Conservation (phyloP, 1,140 invertebrate species). For the Venustaconcha ellipsiformis region DNA sequence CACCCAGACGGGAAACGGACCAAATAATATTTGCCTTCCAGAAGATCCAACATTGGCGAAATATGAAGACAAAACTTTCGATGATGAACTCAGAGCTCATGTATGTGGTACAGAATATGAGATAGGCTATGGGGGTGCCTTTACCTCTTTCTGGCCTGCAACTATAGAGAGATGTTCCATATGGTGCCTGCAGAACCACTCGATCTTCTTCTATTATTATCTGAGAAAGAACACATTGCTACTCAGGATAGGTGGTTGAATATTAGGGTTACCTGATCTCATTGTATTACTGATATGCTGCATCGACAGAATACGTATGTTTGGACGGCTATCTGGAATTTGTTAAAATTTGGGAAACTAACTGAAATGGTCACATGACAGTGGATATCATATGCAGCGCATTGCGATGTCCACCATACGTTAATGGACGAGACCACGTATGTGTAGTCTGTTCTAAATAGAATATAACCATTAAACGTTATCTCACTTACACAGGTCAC, state of each 20-base stretch:
- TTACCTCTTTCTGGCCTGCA: neutral
- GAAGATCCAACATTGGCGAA: conserved; percentile 10
- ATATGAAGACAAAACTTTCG: neutral
- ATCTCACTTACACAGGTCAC: too few relatives aligned
- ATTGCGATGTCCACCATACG: conserved; percentile 17
- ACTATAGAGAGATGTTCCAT: conserved; percentile 9
- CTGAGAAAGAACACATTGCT: conserved; percentile 18
- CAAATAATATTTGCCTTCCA: conserved; percentile 16
- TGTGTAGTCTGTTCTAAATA: conserved; percentile 18
- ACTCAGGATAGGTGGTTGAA: conserved; percentile 19
- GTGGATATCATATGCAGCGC: conserved; percentile 11
- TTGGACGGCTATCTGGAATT: conserved; percentile 3
- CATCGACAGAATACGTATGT: conserved; percentile 7
- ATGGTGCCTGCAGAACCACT: conserved; percentile 19
- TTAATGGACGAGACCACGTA: neutral
- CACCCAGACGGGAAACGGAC: neutral
- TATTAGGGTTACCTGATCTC: conserved; percentile 31
- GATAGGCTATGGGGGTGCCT: neutral
- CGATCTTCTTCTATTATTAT: conserved; percentile 15
- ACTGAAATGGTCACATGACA: neutral
- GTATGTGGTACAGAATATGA: conserved; percentile 21
- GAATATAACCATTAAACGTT: too few relatives aligned
- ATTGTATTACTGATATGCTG: neutral
- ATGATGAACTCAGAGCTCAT: neutral
- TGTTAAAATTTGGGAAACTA: neutral